Evolutionary conservation across 2,888 invertebrate species (phyloP), one percentile per base, ranked within the genome.

Genomic region (Eupsilia transversa): DNA sequence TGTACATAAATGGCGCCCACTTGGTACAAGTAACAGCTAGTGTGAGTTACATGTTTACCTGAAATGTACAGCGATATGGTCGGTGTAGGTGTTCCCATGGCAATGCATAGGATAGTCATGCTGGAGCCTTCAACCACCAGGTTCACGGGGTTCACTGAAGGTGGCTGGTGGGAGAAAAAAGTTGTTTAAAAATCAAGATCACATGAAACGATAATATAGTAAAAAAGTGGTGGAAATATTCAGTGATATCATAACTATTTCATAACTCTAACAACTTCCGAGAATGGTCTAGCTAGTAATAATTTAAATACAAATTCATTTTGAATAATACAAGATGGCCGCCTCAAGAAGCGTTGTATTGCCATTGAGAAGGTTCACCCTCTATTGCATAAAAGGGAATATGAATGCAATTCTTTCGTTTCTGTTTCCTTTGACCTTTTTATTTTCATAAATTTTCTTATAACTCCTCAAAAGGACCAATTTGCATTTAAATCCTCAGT

Each of bases 101-200:
- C 98, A 72, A 98, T 97, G 89, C 98, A 98, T 3, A 98, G 96
- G 75, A 98, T 97, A 0, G 98, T 98, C 98, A 98, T 98, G 80
- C 98, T 98, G 87, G 98, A 97, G 0, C 98, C 98, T 94, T 98
- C 98, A 73, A 98, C 97, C 57, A 98, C 97, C 85, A 98, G 96
- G 93, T 98, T 98, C 67, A 98, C 97, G 0, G 98, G 98, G 91
- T 98, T 98, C 60, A 98, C 97, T 0, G 98, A 98, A 0, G 98
- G 98, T 0, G 98, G 98, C 98, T 98, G 94, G 46, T 65, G 57
- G n/a, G 20, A 46, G 20, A 4, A 60, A 54, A 56, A n/a, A 1
- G 1, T 12, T 3, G 10, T 41, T 49, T 27, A 54, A 49, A 14
- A 27, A 38, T 30, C 5, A n/a, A 23, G 7, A 46, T 38, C 4